Evolutionary conservation across 2,113 vertebrate species (phyloP), one percentile per base, ranked within the genome.

Genomic region (Myxocyprinus asiaticus): DNA sequence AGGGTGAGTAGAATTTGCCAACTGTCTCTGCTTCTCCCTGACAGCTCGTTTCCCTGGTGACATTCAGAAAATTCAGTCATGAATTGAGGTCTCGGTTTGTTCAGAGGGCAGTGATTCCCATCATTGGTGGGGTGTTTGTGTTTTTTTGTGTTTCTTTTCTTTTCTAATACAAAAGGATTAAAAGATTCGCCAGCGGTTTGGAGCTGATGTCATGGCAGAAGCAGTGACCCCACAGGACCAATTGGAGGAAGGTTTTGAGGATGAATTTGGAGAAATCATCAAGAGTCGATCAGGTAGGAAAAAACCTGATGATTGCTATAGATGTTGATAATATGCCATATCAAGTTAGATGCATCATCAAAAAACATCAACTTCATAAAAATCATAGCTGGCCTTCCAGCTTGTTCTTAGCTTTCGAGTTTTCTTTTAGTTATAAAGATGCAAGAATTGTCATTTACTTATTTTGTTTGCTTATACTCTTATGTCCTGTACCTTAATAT

Each of bases 231-330:
- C 79, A 1, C 86, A 93, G 83, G 88, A 93, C 84, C 93, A 92
- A 80, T 91, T 82, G 73, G 89, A 92, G 53, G 93, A 94, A 71
- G 89, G 88, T 2, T 90, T 87, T 53, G 90, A 93, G 58, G 95
- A 99, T 73, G 94, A 95, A 89, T 97, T 98, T 86, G 94, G 91
- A 59, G 94, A 96, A 84, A 94, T 97, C 84, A 99, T 99, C 88
- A 96, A 94, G 92, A 95, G 91, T 87, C 92, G 95, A 82, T 94
- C 96, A 17, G 97, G 96, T 99, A 95, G 87, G 94, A 87, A 4
- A 50, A 71, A 79, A 42, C 2, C 22, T 33, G 22, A 42, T 47
- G 6, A 59, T n/a, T 59, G 10, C 4, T 22, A 7, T 15, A 58
- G 42, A 58, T 33, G 22, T 33, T 33, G 22, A 33, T 33, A 33